Conservation (phyloP, 92 coral and sea anemone species). For the Montipora capitata region DNA sequence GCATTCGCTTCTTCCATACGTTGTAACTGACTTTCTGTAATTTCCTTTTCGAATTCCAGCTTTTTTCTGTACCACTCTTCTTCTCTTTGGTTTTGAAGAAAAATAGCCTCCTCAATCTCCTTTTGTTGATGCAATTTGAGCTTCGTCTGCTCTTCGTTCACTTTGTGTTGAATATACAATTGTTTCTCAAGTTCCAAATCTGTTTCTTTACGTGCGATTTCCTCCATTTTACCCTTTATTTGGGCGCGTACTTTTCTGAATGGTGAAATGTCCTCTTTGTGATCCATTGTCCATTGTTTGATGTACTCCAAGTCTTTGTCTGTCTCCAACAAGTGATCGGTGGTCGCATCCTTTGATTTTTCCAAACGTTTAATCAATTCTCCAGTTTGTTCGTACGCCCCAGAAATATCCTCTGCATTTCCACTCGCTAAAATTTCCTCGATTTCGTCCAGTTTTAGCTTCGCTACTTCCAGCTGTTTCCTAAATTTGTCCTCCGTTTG, state of each 20-base stretch:
- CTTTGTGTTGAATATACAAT: not conserved
- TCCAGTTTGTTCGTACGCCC: not conserved
- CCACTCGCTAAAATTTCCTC: not conserved
- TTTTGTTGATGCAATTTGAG: conserved; percentile 13
- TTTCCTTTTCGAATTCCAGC: conserved; percentile 10
- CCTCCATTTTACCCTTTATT: not conserved
- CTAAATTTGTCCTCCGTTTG: conserved; percentile 1
- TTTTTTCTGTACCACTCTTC: conserved; percentile 46
- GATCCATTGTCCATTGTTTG: conserved; percentile 9
- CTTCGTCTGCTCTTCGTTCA: conserved; percentile 21
- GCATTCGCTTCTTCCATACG: not conserved
- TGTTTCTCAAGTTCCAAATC: conserved; percentile 11
- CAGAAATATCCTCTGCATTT: not conserved
- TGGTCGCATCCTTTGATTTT: conserved; percentile 35
- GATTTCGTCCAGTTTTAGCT: not conserved
- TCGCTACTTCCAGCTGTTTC: conserved; percentile 10
- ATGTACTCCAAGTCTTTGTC: conserved; percentile 19
- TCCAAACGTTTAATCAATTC: conserved; percentile 32
- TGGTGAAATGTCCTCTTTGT: conserved; percentile 13
- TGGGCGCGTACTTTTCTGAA: not conserved
- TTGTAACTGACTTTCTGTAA: not conserved
- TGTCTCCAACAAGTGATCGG: conserved; percentile 32
- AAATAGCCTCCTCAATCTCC: conserved; percentile 30
- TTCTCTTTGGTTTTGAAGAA: conserved; percentile 18
- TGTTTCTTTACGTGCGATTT: conserved; percentile 5